These are phyloP conservation scores for Benthochromis sp. DNA, from an alignment of 2,113 vertebrate species.

Conservation along the genomic window DNA sequence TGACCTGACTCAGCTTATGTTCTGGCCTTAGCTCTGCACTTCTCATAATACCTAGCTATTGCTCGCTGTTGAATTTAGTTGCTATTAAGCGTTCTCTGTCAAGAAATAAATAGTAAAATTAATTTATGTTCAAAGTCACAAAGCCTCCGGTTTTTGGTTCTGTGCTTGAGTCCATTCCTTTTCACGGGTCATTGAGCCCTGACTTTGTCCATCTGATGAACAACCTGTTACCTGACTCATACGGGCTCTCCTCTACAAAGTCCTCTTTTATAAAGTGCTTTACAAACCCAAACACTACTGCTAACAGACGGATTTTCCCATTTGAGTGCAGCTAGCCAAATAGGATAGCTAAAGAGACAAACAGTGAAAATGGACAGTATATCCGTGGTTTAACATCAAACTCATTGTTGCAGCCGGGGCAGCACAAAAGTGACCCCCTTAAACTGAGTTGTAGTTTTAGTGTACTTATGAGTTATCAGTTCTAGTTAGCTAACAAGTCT, in stretches of 20 bases:
- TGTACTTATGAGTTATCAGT: not conserved
- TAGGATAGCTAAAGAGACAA: not conserved
- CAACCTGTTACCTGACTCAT: not conserved
- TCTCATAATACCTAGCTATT: not conserved
- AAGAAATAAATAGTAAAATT: not conserved
- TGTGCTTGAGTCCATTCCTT: not conserved
- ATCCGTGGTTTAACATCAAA: not conserved
- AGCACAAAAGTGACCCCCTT: not conserved
- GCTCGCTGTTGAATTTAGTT: not conserved
- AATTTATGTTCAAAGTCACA: not conserved
- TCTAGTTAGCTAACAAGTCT: not conserved
- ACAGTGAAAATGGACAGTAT: not conserved
- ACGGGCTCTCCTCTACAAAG: not conserved
- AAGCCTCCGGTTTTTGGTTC: not conserved
- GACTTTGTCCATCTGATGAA: not conserved
- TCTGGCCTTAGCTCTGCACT: not conserved
- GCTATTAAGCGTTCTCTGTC: accelerated
- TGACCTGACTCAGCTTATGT: not conserved
- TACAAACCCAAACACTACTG: not conserved
- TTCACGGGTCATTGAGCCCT: not conserved
- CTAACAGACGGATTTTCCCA: not conserved
- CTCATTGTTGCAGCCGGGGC: accelerated
- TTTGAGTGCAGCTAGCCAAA: not conserved
- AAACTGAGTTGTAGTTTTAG: not conserved
- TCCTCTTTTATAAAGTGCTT: not conserved